Conservation (phyloP, 2,888 invertebrate genomes). For the Drosophila colorata region DNA sequence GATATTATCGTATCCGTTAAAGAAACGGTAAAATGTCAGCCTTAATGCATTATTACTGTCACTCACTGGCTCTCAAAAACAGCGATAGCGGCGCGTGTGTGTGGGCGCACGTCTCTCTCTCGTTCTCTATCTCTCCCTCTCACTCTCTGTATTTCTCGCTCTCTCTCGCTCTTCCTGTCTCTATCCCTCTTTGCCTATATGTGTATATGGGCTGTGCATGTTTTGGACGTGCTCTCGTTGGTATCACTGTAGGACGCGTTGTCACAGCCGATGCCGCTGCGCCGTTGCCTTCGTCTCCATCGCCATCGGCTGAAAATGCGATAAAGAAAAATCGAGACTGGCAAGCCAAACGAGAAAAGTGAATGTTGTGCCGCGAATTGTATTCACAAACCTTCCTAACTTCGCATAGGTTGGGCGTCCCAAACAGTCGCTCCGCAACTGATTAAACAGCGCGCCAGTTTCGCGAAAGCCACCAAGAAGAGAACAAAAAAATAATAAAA, state of each 20-base stretch:
- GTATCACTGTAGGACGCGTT: slow-evolving; percentile 53
- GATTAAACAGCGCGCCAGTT: slow-evolving; percentile 41
- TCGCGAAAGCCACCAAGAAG: slow-evolving; percentile 32
- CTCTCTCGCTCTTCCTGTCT: slow-evolving; percentile 6
- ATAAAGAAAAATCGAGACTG: slow-evolving; percentile 81
- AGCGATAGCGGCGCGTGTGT: slow-evolving; percentile 4
- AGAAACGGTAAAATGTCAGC: slow-evolving; percentile 21
- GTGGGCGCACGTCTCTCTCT: slow-evolving; percentile 6
- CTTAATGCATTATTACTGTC: slow-evolving; percentile 4
- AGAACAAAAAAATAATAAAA: slow-evolving; percentile 34
- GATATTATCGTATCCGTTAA: slow-evolving; percentile 2
- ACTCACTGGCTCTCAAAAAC: slow-evolving; percentile 17
- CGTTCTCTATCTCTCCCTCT: not conserved
- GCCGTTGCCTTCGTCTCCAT: slow-evolving; percentile 16
- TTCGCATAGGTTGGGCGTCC: slow-evolving; percentile 81
- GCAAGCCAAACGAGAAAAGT: slow-evolving; percentile 77
- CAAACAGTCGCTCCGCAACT: slow-evolving; percentile 60
- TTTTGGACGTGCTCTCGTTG: slow-evolving; percentile 46
- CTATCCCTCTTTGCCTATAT: slow-evolving; percentile 5
- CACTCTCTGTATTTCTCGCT: not conserved
- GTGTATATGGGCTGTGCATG: slow-evolving; percentile 23
- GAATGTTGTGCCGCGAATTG: slow-evolving; percentile 75
- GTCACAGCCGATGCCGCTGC: slow-evolving; percentile 28
- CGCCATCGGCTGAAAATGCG: slow-evolving; percentile 63
- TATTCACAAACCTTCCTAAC: slow-evolving; percentile 83